Evolutionary conservation across 2,113 vertebrate species (phyloP).

Genomic region (Bufo gargarizans): DNA sequence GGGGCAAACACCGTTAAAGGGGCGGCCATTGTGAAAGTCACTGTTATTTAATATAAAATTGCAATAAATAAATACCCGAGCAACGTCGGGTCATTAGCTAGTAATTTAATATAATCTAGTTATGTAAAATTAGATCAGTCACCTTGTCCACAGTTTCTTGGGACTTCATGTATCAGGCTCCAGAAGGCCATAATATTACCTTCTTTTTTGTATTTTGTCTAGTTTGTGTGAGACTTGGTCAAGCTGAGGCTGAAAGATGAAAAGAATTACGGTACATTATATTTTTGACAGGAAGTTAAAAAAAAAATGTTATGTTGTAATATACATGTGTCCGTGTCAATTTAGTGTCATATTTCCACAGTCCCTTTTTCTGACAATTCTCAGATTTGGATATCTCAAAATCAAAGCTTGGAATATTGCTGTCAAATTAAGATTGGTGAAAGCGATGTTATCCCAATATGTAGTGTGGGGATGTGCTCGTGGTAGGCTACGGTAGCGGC

Average conservation of each 20-base stretch:
- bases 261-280: background rate
- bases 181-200: background rate
- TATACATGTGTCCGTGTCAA: background rate
- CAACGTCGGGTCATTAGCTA: too few species aligned
- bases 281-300: conserved; percentile 23
- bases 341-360: background rate
- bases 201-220: background rate
- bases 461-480: too few species aligned
- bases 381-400: background rate
- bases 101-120: too few species aligned
- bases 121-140: background rate
- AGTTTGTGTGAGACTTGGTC: background rate
- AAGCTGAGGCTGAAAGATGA: background rate
- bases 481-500: too few species aligned
- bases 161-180: background rate
- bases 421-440: conserved; percentile 16
- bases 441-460: conserved; percentile 4
- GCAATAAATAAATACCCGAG: too few species aligned
- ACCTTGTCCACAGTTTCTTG: background rate
- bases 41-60: too few species aligned
- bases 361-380: background rate
- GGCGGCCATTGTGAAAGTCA: too few species aligned
- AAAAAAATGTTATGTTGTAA: background rate
- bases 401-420: conserved; percentile 24
- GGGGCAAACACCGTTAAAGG: too few species aligned